phyloP scores from a whole-genome alignment of 2,888 invertebrate genomes.

The Rhagium mordax region DNA sequence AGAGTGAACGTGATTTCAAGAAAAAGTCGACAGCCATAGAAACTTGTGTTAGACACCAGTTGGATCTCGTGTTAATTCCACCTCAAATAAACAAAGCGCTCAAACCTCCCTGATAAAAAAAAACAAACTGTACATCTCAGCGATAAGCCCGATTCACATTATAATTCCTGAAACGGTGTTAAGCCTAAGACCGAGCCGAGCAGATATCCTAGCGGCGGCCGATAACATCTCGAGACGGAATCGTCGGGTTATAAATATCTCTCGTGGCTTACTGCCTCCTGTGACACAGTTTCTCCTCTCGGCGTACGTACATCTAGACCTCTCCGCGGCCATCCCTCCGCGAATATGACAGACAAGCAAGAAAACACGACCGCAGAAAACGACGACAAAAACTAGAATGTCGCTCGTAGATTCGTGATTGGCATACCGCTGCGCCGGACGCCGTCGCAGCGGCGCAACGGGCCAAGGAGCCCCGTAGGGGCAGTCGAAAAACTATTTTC shows the following conservation, averaged over 20 bases:
- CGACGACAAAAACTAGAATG: constrained; percentile 55
- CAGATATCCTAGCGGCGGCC: background rate
- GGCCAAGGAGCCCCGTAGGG: background rate
- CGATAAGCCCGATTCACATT: background rate
- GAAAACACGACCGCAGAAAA: constrained; percentile 44
- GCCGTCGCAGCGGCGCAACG: background rate
- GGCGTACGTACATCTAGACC: constrained; percentile 14
- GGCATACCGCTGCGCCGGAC: constrained; percentile 46
- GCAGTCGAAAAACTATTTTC: no score
- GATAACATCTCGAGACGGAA: constrained; percentile 13
- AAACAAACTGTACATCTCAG: background rate
- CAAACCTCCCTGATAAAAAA: background rate
- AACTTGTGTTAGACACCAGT: no score
- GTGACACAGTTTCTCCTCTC: constrained; percentile 35
- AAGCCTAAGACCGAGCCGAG: background rate
- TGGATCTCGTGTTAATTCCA: no score
- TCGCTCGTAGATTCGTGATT: constrained; percentile 55
- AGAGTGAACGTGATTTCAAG: no score
- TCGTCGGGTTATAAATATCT: constrained; percentile 9
- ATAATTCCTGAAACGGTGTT: background rate
- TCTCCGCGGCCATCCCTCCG: constrained; percentile 18
- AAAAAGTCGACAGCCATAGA: no score
- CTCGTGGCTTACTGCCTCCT: constrained; percentile 22
- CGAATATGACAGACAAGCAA: constrained; percentile 53
- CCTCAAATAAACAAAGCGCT: no score